These are phyloP conservation scores for Sebastes itinus DNA, from an alignment of 2,797 vertebrate genomes.

Conservation along the genomic window DNA sequence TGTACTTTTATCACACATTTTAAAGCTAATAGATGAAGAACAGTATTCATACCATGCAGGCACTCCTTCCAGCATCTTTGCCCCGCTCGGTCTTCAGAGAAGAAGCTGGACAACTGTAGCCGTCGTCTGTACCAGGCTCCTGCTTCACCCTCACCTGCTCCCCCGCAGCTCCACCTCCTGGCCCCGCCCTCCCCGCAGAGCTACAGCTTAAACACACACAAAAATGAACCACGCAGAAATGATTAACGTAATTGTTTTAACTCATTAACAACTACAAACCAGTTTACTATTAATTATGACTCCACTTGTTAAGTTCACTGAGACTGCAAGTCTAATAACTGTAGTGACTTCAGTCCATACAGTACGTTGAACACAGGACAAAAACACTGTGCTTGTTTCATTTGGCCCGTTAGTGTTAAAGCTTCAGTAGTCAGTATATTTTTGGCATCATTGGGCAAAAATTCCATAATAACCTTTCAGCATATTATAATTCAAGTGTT, in stretches of 20 bases:
- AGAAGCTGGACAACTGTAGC: constrained; percentile 87
- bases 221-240: neutral
- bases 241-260: neutral
- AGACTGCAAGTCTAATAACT: neutral
- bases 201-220: constrained; percentile 86
- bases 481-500: too few relatives aligned
- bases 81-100: constrained; percentile 89
- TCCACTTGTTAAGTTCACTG: neutral
- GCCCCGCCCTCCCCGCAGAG: constrained; percentile 88
- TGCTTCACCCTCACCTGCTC: constrained; percentile 95
- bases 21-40: neutral
- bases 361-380: neutral
- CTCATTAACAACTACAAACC: neutral
- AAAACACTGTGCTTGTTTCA: neutral
- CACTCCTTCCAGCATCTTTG: constrained; percentile 92
- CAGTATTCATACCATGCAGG: constrained; percentile 89
- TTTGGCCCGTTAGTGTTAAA: neutral
- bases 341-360: neutral
- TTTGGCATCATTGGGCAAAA: too few relatives aligned
- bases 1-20: neutral
- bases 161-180: constrained; percentile 79
- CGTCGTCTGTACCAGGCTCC: constrained; percentile 93
- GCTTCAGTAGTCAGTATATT: too few relatives aligned
- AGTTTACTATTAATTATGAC: neutral
- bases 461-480: too few relatives aligned